phyloP scores from a whole-genome alignment of 2,888 invertebrate species.

The Noctuana brunneofusca region DNA sequence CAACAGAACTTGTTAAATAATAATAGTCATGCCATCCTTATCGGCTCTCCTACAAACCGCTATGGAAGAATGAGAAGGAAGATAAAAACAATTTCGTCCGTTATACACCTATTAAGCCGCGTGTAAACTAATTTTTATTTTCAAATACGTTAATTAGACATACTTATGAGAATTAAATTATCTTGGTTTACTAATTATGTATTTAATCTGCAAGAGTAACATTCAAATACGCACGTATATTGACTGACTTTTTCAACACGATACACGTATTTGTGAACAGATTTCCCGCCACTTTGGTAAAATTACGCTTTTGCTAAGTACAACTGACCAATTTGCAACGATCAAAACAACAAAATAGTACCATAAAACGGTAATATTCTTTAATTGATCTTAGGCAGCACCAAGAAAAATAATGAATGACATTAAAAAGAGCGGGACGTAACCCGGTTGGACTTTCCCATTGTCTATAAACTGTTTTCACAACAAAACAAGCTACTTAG shows the following conservation, averaged over 20 bases:
- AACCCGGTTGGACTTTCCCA: slow-evolving; percentile 73
- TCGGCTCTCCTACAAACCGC: slow-evolving; percentile 41
- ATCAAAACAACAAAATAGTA: background rate
- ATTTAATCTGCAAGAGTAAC: background rate
- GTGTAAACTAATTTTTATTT: slow-evolving; percentile 26
- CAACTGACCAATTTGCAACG: background rate
- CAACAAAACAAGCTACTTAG: slow-evolving; percentile 40
- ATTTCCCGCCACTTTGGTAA: slow-evolving; percentile 68
- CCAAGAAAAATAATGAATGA: slow-evolving; percentile 52
- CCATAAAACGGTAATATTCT: background rate
- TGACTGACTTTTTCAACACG: background rate
- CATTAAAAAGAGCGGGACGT: slow-evolving; percentile 81
- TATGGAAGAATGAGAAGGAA: slow-evolving; percentile 52
- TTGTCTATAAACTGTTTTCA: slow-evolving; percentile 46
- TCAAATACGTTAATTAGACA: background rate
- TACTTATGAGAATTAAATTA: background rate
- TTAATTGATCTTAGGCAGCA: slow-evolving; percentile 5
- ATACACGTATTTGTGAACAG: slow-evolving; percentile 3
- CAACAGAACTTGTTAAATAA: slow-evolving; percentile 46
- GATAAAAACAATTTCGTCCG: slow-evolving; percentile 49
- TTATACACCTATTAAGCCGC: slow-evolving; percentile 42
- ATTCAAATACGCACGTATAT: background rate
- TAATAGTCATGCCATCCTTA: slow-evolving; percentile 48
- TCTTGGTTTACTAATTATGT: background rate
- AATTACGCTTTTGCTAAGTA: slow-evolving; percentile 4